Evolutionary conservation across 1,140 invertebrate species (phyloP), one percentile per base, ranked within the genome.

Genomic region (Hyposmocoma kahamanoa): DNA sequence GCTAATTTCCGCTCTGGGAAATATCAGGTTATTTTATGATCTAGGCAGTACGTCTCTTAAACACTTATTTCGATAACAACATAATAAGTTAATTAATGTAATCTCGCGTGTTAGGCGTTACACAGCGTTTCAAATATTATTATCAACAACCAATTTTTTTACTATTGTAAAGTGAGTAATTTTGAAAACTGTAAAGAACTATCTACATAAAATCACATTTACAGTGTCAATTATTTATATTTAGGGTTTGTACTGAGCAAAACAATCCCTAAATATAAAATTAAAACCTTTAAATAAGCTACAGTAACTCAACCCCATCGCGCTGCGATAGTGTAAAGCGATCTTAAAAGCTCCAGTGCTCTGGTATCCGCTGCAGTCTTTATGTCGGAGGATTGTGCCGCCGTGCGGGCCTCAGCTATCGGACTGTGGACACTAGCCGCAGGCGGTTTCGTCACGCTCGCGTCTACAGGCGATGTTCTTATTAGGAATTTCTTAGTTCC

Each of bases 281-380:
- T 62, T 44, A 63, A 56, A 50, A 44, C 32, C 13, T 42, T 59
- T 49, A 50, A 45, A 15, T 30, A 30, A 42, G 38, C 34, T 42
- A 2, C 1, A 15, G 32, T 36, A 8, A 21, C 11, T 70, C 64
- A 86, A 63, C 91, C 91, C 90, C 91, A 95, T 84, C 92, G 91
- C 10, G 94, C 92, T 36, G 94, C 94, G 69, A 95, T 91, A 47
- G 91, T 91, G 81, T 95, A 95, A 43, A 95, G 86, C 50, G 94
- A 94, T 81, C 93, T 91, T 59, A 95, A 88, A 56, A 95, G 84
- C 78, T 95, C 93, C 50, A 95, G 83, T 1, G 94, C 94, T 72
- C 94, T 88, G 2, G 89, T 90, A 67, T 95, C 94, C 9, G 93
- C 91, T 45, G 78, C 61, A 10, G 57, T 66, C 65, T 87, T 86